Base-by-base conservation (phyloP, 1,140 invertebrate genomes). In the Macrosteles quadrilineatus region DNA sequence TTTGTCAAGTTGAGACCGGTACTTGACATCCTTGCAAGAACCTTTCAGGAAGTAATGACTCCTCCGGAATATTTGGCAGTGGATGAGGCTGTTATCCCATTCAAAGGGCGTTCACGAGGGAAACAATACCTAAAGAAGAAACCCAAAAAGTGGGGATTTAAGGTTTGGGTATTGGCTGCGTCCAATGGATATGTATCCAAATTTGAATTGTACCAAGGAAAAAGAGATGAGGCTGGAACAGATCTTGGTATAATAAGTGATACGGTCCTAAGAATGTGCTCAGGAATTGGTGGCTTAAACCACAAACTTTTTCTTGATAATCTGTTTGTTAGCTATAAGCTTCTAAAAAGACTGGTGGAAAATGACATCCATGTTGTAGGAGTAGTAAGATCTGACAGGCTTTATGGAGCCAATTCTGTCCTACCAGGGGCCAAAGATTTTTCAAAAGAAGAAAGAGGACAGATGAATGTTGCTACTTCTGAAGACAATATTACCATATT, bases 101-200 rank as follows among this genome's bases (percentile, higher is more conserved):
- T 73, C 68, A 75, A 73, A 68, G 74, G 72, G 21, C 32, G 36
- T 27, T 19, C 23, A 62, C 6, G n/a, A 21, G 25, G 67, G 32
- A 75, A 74, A 66, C 69, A 74, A 50, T 74, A 80, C 68, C 69
- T 80, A 21, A 73, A 73, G 6, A 72, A 70, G 29, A 79, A 79
- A 66, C 79, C 79, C 9, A 75, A 76, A 66, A 80, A 79, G 63
- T 74, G 74, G 72, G 71, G 74, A n/a, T 73, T 74, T 59, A 74
- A 74, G 63, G 64, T 71, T 69, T 75, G 73, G 70, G 65, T 71
- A 14, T 70, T 57, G 31, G 53, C 72, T 65, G 63, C 53, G 9
- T 23, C 30, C 19, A 50, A 27, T 69, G 72, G 72, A 3, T 72
- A 72, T 68, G 67, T 72, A 65, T 62, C 32, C 47, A 65, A 71